Conservation (phyloP, 2,113 vertebrate species). For the Columba livia region DNA sequence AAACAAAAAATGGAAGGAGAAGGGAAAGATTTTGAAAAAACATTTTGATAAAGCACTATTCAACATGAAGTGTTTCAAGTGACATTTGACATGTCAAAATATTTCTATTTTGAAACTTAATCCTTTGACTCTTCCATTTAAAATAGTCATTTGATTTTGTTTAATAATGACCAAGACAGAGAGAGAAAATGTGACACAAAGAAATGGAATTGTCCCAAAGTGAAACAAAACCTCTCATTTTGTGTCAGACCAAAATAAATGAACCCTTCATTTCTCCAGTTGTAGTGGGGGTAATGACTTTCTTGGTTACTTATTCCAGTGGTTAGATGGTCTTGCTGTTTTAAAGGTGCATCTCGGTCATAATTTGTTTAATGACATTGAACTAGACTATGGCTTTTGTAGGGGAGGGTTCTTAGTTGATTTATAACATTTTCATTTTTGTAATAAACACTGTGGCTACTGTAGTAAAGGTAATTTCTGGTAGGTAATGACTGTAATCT, state of each 20-base stretch:
- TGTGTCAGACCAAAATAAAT: neutral
- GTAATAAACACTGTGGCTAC: neutral
- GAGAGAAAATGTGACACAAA: neutral
- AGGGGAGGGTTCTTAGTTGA: neutral
- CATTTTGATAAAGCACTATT: neutral
- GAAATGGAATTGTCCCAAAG: neutral
- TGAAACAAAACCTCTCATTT: neutral
- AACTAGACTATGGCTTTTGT: neutral
- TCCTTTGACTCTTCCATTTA: neutral
- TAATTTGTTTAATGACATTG: neutral
- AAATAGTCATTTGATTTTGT: neutral
- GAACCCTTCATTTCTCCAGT: neutral
- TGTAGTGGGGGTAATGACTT: neutral
- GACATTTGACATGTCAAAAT: neutral
- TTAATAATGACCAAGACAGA: neutral
- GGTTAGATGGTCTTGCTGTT: neutral
- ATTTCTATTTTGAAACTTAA: neutral
- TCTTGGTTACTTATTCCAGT: neutral
- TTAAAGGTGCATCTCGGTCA: neutral
- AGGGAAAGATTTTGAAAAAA: neutral
- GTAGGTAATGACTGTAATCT: constrained; percentile 16
- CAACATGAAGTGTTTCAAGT: neutral
- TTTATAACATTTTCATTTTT: neutral
- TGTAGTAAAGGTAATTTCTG: neutral
- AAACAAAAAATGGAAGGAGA: neutral